Evolutionary conservation across 37 sponge, comb jelly and placozoan species (phyloP).

Genomic region (Tethya wilhelma): DNA sequence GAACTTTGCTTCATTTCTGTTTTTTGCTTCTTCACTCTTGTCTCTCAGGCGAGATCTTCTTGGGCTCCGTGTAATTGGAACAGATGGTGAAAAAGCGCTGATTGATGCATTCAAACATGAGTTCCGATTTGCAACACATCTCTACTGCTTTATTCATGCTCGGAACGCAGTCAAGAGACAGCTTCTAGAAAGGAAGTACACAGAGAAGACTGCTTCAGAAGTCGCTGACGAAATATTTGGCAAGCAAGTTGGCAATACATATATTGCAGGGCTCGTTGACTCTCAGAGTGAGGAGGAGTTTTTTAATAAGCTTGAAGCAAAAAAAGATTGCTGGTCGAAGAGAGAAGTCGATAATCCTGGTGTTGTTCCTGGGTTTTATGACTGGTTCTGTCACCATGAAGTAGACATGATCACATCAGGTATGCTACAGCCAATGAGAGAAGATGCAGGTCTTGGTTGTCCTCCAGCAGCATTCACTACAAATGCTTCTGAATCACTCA

Average conservation of each 20-base stretch:
- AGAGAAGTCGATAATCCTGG: too few species aligned
- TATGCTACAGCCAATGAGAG: too few species aligned
- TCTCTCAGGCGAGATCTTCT: neutral
- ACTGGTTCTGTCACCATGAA: neutral
- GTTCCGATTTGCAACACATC: neutral
- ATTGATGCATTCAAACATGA: neutral
- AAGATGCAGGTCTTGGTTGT: too few species aligned
- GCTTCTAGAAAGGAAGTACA: neutral
- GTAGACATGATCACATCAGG: too few species aligned
- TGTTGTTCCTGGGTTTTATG: neutral
- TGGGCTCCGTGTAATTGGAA: neutral
- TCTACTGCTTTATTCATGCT: neutral
- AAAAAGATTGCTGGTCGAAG: neutral
- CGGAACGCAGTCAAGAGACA: neutral
- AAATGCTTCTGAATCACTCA: too few species aligned
- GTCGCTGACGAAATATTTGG: neutral
- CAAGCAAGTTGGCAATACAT: neutral
- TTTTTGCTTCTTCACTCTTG: neutral
- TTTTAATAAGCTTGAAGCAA: neutral
- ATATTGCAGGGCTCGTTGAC: neutral
- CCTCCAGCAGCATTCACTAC: too few species aligned
- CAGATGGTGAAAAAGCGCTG: conserved; percentile 5
- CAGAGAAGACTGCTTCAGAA: neutral
- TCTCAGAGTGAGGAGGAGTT: neutral
- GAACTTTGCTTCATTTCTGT: conserved; percentile 5